These are phyloP conservation scores for Isaurus tuberculatus DNA, from an alignment of 92 coral and sea anemone species.

Conservation along the genomic window DNA sequence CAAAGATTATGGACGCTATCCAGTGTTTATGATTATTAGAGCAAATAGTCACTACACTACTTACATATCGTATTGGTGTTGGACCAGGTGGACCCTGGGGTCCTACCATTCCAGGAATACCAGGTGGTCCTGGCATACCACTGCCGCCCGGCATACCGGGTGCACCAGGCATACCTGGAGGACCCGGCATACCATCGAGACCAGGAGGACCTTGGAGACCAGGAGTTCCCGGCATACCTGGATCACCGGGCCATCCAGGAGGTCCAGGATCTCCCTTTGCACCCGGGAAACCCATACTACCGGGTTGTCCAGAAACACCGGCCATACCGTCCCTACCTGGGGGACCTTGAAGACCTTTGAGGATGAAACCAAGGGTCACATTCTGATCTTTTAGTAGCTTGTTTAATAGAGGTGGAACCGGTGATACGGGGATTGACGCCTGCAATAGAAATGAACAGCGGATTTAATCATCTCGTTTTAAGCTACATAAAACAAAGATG, in stretches of 20 bases:
- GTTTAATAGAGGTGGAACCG: constrained; percentile 98
- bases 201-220: constrained; percentile 99
- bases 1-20: too few relatives aligned
- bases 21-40: neutral
- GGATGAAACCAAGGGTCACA: constrained; percentile 98
- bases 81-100: constrained; percentile 97
- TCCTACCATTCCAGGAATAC: constrained; percentile 91
- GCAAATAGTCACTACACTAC: constrained; percentile 44
- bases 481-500: neutral
- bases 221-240: constrained; percentile 95
- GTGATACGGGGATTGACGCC: constrained; percentile 98
- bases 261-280: constrained; percentile 93
- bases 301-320: constrained; percentile 98
- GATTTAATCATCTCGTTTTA: neutral
- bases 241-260: constrained; percentile 93
- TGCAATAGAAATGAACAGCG: constrained; percentile 31
- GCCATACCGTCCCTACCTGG: constrained; percentile 97
- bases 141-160: constrained; percentile 99
- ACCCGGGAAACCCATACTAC: constrained; percentile 95
- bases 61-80: constrained; percentile 99
- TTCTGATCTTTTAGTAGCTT: constrained; percentile 99
- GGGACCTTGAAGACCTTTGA: constrained; percentile 99
- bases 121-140: constrained; percentile 97
- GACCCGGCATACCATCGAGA: constrained; percentile 97
- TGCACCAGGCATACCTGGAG: constrained; percentile 99